Percentiles rank a stretch among this genome's conserved stretches.
Evolutionary conservation across 2,797 vertebrate species (phyloP).

Genomic region (Spinus olivaceus): DNA sequence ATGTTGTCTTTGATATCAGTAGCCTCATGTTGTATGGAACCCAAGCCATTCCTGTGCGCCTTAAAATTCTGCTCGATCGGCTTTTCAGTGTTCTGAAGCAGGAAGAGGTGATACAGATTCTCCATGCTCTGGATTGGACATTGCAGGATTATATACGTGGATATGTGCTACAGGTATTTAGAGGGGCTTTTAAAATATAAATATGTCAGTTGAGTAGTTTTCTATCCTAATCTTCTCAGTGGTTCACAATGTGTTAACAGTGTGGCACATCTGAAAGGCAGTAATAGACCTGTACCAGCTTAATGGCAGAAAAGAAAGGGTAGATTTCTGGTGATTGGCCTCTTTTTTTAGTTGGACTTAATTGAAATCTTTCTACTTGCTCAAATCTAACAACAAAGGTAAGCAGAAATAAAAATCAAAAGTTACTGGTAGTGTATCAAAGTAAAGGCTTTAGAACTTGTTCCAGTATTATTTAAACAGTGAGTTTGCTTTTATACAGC

Average conservation of each 20-base stretch:
- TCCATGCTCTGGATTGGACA: slow-evolving; percentile 94
- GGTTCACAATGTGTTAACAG: neutral
- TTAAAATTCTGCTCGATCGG: slow-evolving; percentile 96
- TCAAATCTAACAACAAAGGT: neutral
- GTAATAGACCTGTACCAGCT: neutral
- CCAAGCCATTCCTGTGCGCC: slow-evolving; percentile 91
- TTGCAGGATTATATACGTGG: slow-evolving; percentile 96
- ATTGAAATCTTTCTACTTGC: neutral
- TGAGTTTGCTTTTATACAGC: neutral
- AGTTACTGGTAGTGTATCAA: neutral
- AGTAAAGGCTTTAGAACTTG: neutral
- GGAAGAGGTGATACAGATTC: slow-evolving; percentile 94
- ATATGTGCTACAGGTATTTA: slow-evolving; percentile 92
- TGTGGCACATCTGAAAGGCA: neutral
- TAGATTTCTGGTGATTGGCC: neutral
- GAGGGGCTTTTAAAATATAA: neutral
- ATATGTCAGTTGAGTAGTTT: neutral
- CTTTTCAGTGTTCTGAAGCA: slow-evolving; percentile 96
- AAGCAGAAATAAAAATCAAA: neutral
- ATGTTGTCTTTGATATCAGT: slow-evolving; percentile 96
- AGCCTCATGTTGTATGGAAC: slow-evolving; percentile 97
- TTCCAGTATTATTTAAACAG: slow-evolving; percentile 1
- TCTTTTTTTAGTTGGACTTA: neutral
- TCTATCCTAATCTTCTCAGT: neutral
- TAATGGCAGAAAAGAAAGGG: neutral